phyloP scores from a whole-genome alignment of 2,888 invertebrate genomes.

The Operophtera brumata region DNA sequence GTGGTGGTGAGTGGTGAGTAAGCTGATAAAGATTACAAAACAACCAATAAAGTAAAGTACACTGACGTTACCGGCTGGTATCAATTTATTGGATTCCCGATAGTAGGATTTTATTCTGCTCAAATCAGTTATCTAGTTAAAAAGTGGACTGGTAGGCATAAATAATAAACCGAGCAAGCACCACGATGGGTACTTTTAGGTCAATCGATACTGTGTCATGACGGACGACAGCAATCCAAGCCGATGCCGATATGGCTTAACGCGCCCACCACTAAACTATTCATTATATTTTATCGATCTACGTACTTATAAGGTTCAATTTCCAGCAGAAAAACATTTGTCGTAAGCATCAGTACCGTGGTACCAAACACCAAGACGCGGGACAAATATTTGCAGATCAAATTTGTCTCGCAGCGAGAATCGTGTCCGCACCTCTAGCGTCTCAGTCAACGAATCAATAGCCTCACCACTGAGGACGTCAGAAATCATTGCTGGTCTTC shows the following conservation, averaged over 20 bases:
- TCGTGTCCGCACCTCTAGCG: too few relatives aligned
- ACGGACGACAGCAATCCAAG: slow-evolving; percentile 44
- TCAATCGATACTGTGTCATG: slow-evolving; percentile 65
- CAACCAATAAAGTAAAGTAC: neutral
- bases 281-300: slow-evolving; percentile 41
- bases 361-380: too few relatives aligned
- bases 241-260: slow-evolving; percentile 40
- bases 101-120: too few relatives aligned
- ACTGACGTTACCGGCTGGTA: neutral
- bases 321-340: too few relatives aligned
- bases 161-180: slow-evolving; percentile 34
- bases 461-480: too few relatives aligned
- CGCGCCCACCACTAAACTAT: slow-evolving; percentile 47
- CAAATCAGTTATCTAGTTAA: neutral
- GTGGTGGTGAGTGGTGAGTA: neutral
- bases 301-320: too few relatives aligned
- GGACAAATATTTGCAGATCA: too few relatives aligned
- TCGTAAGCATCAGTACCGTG: too few relatives aligned
- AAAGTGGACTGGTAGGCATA: slow-evolving; percentile 5
- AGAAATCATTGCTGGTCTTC: too few relatives aligned
- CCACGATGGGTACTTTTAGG: slow-evolving; percentile 53
- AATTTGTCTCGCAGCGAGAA: too few relatives aligned
- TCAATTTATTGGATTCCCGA: neutral
- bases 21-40: neutral
- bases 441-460: too few relatives aligned